Conservation (phyloP, 2,888 invertebrate species). For the Serripes groenlandicus region DNA sequence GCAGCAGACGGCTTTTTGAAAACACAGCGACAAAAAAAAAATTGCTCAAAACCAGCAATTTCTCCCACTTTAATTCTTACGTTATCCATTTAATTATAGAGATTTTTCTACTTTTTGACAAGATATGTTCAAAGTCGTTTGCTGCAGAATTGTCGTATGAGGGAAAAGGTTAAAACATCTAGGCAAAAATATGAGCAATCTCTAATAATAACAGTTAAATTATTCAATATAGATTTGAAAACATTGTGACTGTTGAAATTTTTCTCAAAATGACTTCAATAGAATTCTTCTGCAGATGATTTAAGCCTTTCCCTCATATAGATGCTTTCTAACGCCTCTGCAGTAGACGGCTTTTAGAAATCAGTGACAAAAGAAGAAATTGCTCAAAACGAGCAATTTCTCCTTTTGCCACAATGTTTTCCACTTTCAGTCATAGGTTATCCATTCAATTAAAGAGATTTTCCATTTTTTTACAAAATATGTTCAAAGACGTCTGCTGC, state of each 20-base stretch:
- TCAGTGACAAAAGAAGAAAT: background rate
- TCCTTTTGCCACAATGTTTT: slow-evolving; percentile 9
- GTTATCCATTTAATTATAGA: too few relatives aligned
- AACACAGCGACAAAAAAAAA: background rate
- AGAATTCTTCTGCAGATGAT: too few relatives aligned
- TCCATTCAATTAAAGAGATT: too few relatives aligned
- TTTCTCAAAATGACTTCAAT: too few relatives aligned
- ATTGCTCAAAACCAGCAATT: background rate
- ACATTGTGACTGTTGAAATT: too few relatives aligned
- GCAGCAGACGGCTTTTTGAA: background rate
- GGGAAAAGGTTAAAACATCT: background rate
- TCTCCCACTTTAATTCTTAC: too few relatives aligned
- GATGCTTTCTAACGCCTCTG: background rate
- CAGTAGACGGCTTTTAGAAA: background rate
- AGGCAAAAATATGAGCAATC: too few relatives aligned
- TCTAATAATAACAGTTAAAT: too few relatives aligned
- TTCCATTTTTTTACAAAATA: background rate
- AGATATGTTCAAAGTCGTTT: background rate
- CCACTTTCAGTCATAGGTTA: too few relatives aligned
- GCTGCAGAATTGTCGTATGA: background rate
- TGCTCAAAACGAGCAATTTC: background rate
- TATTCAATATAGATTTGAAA: too few relatives aligned
- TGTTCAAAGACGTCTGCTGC: background rate
- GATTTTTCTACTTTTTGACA: too few relatives aligned
- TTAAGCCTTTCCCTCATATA: background rate